Base-by-base conservation (phyloP, 2,113 vertebrate genomes). In the Apus apus region DNA sequence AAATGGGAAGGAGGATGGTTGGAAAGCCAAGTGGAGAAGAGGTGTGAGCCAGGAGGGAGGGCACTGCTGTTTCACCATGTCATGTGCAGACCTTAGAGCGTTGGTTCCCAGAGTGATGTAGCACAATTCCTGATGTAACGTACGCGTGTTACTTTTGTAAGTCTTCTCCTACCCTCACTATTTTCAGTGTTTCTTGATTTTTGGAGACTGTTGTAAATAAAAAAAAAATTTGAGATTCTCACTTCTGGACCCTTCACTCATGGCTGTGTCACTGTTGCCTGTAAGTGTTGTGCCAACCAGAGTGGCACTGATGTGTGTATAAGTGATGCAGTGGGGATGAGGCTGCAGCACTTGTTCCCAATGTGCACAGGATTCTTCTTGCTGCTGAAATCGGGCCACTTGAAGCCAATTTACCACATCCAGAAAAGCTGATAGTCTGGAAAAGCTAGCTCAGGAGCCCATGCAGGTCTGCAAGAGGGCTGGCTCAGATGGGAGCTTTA, bases 181-280 rank as follows among this genome's bases (percentile, higher is more conserved):
- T 95, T 97, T 96, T 92, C 90, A 78, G 66, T 89, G 87, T 92
- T 77, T 64, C 85, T 87, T 91, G 92, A 60, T 94, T 96, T 97
- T 95, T 92, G 91, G 94, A 97, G 94, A 96, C 88, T 26, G 64
- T 95, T 97, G 96, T 97, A 97, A 97, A 97, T 97, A 97, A 97
- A 94, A 51, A 72, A 94, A 51, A 72, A 71, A 96, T 97, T 97
- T 96, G 96, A 96, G 96, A 97, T 95, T 97, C 43, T 1, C 83
- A 85, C 2, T 4, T 77, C 67, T 74, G 91, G 64, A 9, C 71
- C 27, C 29, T 68, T 85, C 23, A 8, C 38, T 83, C 9, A 1
- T 75, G 81, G 2, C 23, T 20, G 2, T 2, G 1, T 36, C 6
- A 0, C 40, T 32, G 43, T 30, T 38, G 26, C 8, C 0, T 3